A percentile compares a stretch with the other conserved stretches of the same genome.
Evolutionary conservation across 2,797 vertebrate species (phyloP).

Genomic region (Pseudochirops corinnae): DNA sequence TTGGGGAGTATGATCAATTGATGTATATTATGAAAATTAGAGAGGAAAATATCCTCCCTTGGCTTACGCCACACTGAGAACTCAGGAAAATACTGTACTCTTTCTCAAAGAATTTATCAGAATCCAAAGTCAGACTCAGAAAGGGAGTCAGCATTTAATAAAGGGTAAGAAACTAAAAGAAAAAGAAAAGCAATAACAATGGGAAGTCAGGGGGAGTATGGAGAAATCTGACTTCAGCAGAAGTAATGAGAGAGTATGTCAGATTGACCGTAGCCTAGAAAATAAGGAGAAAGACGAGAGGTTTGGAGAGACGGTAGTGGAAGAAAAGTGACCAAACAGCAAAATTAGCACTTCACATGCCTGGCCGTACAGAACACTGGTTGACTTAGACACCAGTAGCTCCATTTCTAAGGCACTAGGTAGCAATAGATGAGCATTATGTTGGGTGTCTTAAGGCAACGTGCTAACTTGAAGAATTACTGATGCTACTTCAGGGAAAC

Average conservation of each 20-base stretch:
- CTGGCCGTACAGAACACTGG: not conserved
- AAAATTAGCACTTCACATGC: slow-evolving; percentile 16
- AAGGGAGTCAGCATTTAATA: not conserved
- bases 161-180: slow-evolving; percentile 27
- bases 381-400: not conserved
- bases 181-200: slow-evolving; percentile 18
- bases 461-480: slow-evolving; percentile 9
- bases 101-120: not conserved
- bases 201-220: not conserved
- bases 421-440: not conserved
- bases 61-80: not conserved
- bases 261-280: slow-evolving; percentile 25
- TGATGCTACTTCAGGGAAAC: not conserved
- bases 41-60: not conserved
- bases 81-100: not conserved
- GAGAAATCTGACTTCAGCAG: not conserved
- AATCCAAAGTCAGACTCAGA: slow-evolving; percentile 26
- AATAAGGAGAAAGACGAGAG: not conserved
- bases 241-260: not conserved
- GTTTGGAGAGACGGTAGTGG: not conserved
- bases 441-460: not conserved
- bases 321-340: not conserved
- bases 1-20: not conserved
- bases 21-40: not conserved
- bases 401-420: not conserved